Conservation (phyloP, 2,113 vertebrate genomes). For the Laticauda colubrina region DNA sequence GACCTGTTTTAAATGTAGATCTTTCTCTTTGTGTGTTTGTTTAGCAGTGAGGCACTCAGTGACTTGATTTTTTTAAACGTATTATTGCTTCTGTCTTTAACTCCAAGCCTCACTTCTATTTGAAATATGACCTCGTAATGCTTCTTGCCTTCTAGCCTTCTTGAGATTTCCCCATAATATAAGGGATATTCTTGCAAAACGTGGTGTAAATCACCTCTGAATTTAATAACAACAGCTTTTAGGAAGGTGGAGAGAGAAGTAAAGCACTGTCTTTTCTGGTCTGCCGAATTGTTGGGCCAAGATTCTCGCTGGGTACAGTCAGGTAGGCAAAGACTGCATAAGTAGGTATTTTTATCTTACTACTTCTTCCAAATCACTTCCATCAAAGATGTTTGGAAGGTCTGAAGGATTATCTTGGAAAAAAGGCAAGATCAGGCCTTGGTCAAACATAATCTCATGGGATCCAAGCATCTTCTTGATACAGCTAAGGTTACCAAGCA, state of each 20-base stretch:
- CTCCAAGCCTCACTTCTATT: background rate
- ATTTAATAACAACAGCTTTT: background rate
- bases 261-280: background rate
- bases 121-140: background rate
- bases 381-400: background rate
- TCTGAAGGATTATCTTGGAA: background rate
- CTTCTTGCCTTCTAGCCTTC: background rate
- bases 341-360: background rate
- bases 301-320: background rate
- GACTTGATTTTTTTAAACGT: background rate
- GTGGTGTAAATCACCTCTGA: background rate
- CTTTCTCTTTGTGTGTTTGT: too few species aligned
- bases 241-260: background rate
- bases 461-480: background rate
- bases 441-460: background rate
- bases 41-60: background rate
- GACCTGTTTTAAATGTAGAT: too few species aligned
- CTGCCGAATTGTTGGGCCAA: background rate
- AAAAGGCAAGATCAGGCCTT: background rate
- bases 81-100: background rate
- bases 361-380: background rate
- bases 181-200: background rate
- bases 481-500: background rate
- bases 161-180: constrained; percentile 24
- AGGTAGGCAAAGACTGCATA: background rate